These are phyloP conservation scores for Micronisus gabar DNA, from an alignment of 2,113 vertebrate genomes.

Conservation along the genomic window DNA sequence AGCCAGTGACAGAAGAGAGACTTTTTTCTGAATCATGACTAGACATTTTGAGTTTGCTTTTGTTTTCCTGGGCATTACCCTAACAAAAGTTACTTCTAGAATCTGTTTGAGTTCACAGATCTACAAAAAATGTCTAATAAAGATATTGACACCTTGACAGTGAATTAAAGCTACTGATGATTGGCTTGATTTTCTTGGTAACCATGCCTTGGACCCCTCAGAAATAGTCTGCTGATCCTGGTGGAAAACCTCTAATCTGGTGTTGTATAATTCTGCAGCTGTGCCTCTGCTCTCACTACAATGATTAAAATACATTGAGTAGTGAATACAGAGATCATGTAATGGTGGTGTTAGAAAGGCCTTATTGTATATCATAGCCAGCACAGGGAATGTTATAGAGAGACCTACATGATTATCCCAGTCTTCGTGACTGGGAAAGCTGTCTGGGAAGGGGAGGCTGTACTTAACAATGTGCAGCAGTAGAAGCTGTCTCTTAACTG, in stretches of 20 bases:
- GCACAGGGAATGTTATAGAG: neutral
- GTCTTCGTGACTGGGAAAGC: neutral
- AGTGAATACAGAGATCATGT: neutral
- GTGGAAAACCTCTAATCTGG: neutral
- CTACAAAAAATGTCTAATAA: neutral
- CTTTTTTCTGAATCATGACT: neutral
- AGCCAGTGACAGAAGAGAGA: neutral
- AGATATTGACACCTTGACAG: neutral
- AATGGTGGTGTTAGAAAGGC: neutral
- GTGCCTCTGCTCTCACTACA: neutral
- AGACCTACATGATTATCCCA: neutral
- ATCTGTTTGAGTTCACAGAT: neutral
- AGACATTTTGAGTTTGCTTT: neutral
- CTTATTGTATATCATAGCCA: neutral
- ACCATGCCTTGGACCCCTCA: neutral
- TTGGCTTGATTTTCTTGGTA: neutral
- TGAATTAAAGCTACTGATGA: neutral
- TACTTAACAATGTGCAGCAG: neutral
- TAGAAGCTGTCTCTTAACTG: neutral
- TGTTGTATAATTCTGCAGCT: neutral
- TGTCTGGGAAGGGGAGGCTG: neutral
- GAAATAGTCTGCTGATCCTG: neutral
- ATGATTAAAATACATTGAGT: neutral
- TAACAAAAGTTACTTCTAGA: neutral
- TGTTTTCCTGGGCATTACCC: neutral